These are phyloP conservation scores for Thereva nobilitata DNA, from an alignment of 2,888 invertebrate genomes.

Conservation along the genomic window DNA sequence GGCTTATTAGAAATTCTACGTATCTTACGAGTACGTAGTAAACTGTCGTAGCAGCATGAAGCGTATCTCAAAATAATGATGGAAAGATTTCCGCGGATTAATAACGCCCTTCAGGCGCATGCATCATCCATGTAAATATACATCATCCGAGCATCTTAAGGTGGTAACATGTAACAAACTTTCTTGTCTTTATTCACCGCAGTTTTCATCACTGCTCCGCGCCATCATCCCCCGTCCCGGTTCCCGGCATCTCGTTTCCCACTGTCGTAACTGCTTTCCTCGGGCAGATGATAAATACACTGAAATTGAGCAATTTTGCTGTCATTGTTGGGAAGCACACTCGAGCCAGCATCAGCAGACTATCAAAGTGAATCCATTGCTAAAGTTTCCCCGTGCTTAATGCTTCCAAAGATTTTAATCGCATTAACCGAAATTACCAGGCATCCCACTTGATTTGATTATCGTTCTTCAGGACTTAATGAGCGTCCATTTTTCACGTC, in stretches of 20 bases:
- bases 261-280: background rate
- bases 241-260: background rate
- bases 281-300: slow-evolving; percentile 26
- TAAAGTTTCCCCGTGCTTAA: background rate
- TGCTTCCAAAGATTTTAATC: slow-evolving; percentile 16
- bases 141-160: no score
- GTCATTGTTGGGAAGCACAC: slow-evolving; percentile 17
- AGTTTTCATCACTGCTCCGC: slow-evolving; percentile 20
- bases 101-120: no score
- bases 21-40: no score
- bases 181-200: no score
- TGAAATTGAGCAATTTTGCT: slow-evolving; percentile 31
- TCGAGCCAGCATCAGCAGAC: background rate
- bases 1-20: no score
- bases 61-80: no score
- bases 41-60: no score
- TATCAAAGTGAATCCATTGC: background rate
- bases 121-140: no score
- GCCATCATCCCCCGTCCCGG: background rate
- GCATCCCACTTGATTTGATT: slow-evolving; percentile 10
- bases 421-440: slow-evolving; percentile 15
- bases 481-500: slow-evolving; percentile 15
- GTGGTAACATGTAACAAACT: no score
- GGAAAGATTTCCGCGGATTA: no score
- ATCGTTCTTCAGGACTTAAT: slow-evolving; percentile 13